phyloP scores from a whole-genome alignment of 2,888 invertebrate genomes.

The Chaetogeoica ovagalla region DNA sequence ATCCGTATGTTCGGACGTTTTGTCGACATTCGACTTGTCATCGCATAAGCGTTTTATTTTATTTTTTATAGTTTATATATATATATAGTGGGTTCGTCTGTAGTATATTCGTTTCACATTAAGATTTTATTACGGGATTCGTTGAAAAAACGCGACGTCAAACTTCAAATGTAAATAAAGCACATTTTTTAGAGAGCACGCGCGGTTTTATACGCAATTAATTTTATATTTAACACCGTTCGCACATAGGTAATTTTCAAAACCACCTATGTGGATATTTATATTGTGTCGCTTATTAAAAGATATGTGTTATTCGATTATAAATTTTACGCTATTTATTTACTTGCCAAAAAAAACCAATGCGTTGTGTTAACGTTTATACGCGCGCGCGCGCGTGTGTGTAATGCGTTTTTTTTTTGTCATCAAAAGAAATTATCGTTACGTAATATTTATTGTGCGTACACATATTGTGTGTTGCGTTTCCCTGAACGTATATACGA shows the following conservation, averaged over 20 bases:
- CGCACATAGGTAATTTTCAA: no score
- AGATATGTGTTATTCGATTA: no score
- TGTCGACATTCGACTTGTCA: constrained; percentile 2
- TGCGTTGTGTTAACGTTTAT: no score
- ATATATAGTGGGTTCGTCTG: not conserved
- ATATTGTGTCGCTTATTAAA: no score
- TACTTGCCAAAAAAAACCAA: not conserved
- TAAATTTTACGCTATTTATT: no score
- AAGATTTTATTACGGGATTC: constrained; percentile 1
- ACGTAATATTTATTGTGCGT: not conserved
- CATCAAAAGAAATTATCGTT: not conserved
- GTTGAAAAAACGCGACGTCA: not conserved
- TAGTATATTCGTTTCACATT: not conserved
- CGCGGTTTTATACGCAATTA: no score
- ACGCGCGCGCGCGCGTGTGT: no score
- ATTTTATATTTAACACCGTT: no score
- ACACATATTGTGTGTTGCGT: constrained; percentile 4
- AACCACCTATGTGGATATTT: no score
- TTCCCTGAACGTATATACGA: not conserved
- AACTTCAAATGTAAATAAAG: not conserved
- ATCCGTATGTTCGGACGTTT: not conserved
- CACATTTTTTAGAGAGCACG: no score
- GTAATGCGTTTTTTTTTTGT: not conserved
- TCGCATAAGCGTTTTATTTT: not conserved
- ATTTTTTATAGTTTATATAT: not conserved